phyloP scores from a whole-genome alignment of 2,797 vertebrate genomes.

The Anguilla marmorata region DNA sequence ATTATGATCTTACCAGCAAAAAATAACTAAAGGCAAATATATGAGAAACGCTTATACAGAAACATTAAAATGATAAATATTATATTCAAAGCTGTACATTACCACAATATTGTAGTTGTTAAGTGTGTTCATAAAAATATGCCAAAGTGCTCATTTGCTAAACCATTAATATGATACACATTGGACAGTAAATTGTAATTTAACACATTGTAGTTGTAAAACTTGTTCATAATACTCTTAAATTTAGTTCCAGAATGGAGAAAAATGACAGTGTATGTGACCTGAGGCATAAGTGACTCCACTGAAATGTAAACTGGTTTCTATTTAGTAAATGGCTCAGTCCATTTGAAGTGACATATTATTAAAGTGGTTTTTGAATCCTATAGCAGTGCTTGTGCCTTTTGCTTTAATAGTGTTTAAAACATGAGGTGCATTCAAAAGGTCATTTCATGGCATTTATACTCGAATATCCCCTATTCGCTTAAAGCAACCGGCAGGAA shows the following conservation, averaged over 20 bases:
- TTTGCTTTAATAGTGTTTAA: conserved; percentile 46
- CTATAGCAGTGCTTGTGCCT: conserved; percentile 20
- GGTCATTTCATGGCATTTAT: conserved; percentile 50
- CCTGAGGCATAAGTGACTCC: conserved; percentile 1
- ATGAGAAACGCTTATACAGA: not conserved
- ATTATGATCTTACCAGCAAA: not conserved
- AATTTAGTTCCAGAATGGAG: not conserved
- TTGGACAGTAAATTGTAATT: not conserved
- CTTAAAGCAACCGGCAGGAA: conserved; percentile 44
- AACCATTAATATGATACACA: not conserved
- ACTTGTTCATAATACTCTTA: not conserved
- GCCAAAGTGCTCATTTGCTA: not conserved
- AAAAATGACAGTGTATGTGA: not conserved
- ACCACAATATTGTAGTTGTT: not conserved
- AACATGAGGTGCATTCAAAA: conserved; percentile 48
- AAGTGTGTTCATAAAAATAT: not conserved
- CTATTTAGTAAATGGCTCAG: conserved; percentile 12
- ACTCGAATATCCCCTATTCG: conserved; percentile 35
- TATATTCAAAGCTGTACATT: not conserved
- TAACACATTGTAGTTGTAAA: not conserved
- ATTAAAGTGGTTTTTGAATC: not conserved
- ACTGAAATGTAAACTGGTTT: not conserved
- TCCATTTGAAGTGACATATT: not conserved
- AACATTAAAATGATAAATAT: conserved; percentile 10
- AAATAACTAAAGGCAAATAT: not conserved